These are phyloP conservation scores for Sesia bembeciformis DNA, from an alignment of 2,888 invertebrate species.

Conservation along the genomic window DNA sequence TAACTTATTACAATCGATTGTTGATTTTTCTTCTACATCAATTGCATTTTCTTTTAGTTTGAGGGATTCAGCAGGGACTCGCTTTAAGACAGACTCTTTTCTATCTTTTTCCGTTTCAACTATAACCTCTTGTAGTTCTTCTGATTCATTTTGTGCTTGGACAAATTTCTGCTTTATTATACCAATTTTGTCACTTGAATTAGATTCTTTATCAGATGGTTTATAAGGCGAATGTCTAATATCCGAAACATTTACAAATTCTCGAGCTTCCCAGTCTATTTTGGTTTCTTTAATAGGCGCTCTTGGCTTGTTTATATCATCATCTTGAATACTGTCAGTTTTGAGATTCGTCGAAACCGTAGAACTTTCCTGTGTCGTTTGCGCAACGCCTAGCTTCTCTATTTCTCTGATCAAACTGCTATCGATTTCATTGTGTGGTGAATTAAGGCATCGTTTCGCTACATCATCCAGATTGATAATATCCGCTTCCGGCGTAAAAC, in stretches of 20 bases:
- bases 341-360: background rate
- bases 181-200: too few relatives aligned
- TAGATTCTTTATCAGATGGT: background rate
- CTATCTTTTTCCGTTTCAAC: background rate
- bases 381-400: conserved; percentile 17
- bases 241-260: background rate
- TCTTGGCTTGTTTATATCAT: conserved; percentile 10
- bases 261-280: background rate
- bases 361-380: background rate
- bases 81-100: background rate
- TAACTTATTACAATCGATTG: background rate
- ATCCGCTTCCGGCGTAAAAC: conserved; percentile 1
- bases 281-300: conserved; percentile 12
- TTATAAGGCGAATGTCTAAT: background rate
- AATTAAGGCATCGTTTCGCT: conserved; percentile 23
- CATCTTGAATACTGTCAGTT: background rate
- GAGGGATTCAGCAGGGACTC: background rate
- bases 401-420: conserved; percentile 23
- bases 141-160: background rate
- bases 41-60: background rate
- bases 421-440: conserved; percentile 22
- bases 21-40: background rate
- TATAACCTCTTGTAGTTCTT: background rate
- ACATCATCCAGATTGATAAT: conserved; percentile 16
- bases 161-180: too few relatives aligned